Conservation (phyloP, 37 sponge, comb jelly and placozoan species). For the Petrosia ficiformis region DNA sequence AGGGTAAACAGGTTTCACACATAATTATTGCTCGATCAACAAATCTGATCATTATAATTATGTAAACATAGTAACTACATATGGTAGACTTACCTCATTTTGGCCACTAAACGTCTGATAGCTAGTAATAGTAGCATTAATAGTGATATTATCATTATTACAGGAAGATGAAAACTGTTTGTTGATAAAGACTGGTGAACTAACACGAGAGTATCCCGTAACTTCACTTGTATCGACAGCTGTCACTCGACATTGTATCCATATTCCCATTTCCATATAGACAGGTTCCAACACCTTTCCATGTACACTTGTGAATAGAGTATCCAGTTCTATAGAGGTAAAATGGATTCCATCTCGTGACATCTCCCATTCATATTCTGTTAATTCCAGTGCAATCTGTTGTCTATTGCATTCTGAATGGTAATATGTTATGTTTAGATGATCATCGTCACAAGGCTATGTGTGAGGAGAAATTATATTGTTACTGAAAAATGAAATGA, state of each 20-base stretch:
- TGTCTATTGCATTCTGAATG: conserved; percentile 23
- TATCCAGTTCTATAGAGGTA: neutral
- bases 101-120: no score
- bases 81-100: no score
- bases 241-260: conserved; percentile 29
- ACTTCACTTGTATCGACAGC: conserved; percentile 23
- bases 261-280: conserved; percentile 25
- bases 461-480: no score
- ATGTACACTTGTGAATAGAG: conserved; percentile 15
- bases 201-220: conserved; percentile 29
- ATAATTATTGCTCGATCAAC: no score
- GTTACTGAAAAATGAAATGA: no score
- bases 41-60: no score
- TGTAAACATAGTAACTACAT: no score
- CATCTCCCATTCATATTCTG: conserved; percentile 55
- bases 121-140: no score
- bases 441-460: no score
- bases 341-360: conserved; percentile 16
- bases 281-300: conserved; percentile 13
- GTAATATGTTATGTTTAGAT: neutral
- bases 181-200: neutral
- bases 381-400: conserved; percentile 16
- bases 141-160: no score
- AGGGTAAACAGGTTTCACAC: no score
- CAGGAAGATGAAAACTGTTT: neutral